Base-by-base conservation (phyloP, 1,140 invertebrate species). In the Halictus rubicundus region DNA sequence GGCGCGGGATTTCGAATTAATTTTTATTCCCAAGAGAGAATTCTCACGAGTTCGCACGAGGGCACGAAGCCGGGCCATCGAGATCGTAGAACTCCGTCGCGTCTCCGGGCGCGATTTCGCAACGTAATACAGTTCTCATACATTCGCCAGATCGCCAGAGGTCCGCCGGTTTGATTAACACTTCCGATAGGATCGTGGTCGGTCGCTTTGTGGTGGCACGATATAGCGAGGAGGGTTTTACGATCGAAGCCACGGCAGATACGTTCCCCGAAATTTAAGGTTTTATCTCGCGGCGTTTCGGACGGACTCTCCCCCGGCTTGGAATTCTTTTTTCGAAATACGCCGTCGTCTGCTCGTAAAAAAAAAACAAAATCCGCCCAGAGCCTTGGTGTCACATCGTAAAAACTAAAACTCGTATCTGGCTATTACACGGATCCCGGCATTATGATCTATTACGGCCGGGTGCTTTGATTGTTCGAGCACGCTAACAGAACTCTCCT, bases 211-310 rank as follows among this genome's bases (percentile, higher is more conserved):
- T 82, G 61, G 14, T 23, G 57, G 60, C 54, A 46, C 49, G 63
- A 77, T 27, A 54, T 39, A 61, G 25, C 77, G 76, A 61, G 66
- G 64, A 57, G 70, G 68, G 70, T 76, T 86, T 86, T 86, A 86
- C 84, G 85, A 86, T 78, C 81, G 46, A 46, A 74, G 27, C 80
- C 57, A 10, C 66, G 52, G 81, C 52, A 84, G 83, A 75, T 78
- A 78, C 64, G 68, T 81, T 81, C 70, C 64, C 76, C 63, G 78
- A 74, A 82, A 85, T 85, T 86, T 74, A 86, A 85, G 54, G 25
- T 70, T 85, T 83, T 86, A 86, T 86, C 72, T 83, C 69, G n/a
- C 64, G 21, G n/a, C 64, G 12, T 25, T n/a, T 52, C 32, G 42
- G 42, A 25, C 64, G 72, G 71, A 25, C 27, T 1, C 12, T 59